These are phyloP conservation scores for Timandra comae DNA, from an alignment of 2,888 invertebrate species.

Conservation along the genomic window DNA sequence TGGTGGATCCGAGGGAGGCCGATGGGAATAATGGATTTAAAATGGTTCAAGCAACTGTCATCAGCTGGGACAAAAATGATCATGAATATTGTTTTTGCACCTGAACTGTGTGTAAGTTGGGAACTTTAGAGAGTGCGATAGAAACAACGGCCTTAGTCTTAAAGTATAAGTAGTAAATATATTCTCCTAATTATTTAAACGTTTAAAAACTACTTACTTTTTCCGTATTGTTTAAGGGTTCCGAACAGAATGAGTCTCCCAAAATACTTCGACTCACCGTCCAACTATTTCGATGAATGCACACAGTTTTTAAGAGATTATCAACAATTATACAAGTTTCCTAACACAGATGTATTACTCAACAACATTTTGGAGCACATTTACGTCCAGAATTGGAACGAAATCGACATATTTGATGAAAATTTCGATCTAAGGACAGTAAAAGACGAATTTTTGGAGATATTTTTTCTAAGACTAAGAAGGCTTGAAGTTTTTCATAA, in stretches of 20 bases:
- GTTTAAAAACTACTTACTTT: too few species aligned
- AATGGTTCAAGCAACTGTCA: too few species aligned
- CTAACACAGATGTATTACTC: slow-evolving; percentile 80
- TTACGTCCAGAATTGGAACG: slow-evolving; percentile 45
- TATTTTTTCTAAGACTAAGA: slow-evolving; percentile 36
- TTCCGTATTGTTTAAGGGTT: too few species aligned
- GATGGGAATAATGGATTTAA: too few species aligned
- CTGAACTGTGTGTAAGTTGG: too few species aligned
- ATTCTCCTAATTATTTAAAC: too few species aligned
- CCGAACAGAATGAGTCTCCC: slow-evolving; percentile 51
- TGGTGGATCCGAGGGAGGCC: too few species aligned
- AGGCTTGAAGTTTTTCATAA: slow-evolving; percentile 30
- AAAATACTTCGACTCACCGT: slow-evolving; percentile 27
- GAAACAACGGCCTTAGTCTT: too few species aligned
- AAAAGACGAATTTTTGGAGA: slow-evolving; percentile 29
- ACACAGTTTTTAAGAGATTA: slow-evolving; percentile 76
- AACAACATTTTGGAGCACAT: slow-evolving; percentile 73
- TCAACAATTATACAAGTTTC: slow-evolving; percentile 79
- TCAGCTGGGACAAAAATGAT: too few species aligned
- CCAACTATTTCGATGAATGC: slow-evolving; percentile 75
- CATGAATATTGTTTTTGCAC: too few species aligned
- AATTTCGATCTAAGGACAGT: slow-evolving; percentile 24
- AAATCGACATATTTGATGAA: slow-evolving; percentile 29
- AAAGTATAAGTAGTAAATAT: too few species aligned
- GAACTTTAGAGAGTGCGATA: too few species aligned